Percentiles rank a stretch among this genome's conserved stretches.
These are phyloP conservation scores for Diglossa cyanea DNA, from an alignment of 2,797 vertebrate species.

Conservation along the genomic window DNA sequence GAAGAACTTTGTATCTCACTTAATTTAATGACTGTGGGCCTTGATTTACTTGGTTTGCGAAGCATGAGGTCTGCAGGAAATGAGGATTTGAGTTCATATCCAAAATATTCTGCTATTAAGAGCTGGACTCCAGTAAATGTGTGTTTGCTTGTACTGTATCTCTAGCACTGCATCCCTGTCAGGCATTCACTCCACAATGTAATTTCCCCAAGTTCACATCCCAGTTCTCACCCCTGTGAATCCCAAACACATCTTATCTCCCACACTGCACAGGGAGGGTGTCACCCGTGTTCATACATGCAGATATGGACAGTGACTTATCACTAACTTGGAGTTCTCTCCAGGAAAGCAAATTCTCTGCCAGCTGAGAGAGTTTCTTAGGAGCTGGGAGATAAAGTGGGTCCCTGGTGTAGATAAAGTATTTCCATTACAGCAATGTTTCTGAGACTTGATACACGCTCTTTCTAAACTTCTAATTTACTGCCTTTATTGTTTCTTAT, in stretches of 20 bases:
- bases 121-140: neutral
- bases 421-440: neutral
- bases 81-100: neutral
- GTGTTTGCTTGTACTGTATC: neutral
- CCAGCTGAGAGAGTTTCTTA: neutral
- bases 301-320: neutral
- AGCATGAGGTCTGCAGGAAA: neutral
- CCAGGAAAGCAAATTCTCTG: neutral
- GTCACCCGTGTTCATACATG: neutral
- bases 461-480: neutral
- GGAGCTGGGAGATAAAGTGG: neutral
- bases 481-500: neutral
- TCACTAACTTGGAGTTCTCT: neutral
- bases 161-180: neutral
- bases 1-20: neutral
- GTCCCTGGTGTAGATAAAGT: neutral
- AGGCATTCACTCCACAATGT: neutral
- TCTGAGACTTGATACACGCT: neutral
- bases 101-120: neutral
- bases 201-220: accelerated
- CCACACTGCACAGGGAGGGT: neutral
- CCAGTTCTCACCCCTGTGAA: neutral
- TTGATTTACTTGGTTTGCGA: neutral
- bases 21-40: neutral
- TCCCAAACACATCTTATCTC: neutral